A percentile compares a stretch with the other conserved stretches of the same genome.
These are phyloP conservation scores for Ptilodon capucinus DNA, from an alignment of 2,888 invertebrate genomes.

Conservation along the genomic window DNA sequence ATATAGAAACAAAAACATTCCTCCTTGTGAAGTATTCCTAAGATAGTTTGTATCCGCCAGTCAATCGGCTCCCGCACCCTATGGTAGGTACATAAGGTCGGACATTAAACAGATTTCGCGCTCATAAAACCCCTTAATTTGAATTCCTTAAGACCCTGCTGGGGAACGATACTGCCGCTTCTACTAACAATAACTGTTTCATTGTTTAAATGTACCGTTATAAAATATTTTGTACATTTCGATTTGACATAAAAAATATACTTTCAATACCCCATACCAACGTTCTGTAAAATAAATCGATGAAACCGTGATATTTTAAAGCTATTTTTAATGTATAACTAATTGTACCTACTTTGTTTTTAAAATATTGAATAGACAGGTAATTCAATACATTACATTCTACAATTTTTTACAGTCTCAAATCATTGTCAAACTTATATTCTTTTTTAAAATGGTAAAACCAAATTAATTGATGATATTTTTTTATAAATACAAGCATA, in stretches of 20 bases:
- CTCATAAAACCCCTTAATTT: slow-evolving; percentile 27
- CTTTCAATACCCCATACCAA: too few species aligned
- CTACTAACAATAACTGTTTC: not conserved
- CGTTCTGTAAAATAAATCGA: too few species aligned
- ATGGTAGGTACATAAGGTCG: not conserved
- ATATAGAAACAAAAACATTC: not conserved
- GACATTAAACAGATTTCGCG: slow-evolving; percentile 4
- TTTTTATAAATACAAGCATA: not conserved
- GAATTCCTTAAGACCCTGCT: slow-evolving; percentile 12
- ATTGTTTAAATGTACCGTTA: not conserved
- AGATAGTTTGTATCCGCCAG: not conserved
- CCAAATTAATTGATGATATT: not conserved
- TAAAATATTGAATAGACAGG: too few species aligned
- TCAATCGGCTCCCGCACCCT: not conserved
- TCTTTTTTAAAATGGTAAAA: too few species aligned
- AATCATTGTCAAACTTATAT: too few species aligned
- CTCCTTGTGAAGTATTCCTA: slow-evolving; percentile 1
- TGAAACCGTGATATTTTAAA: too few species aligned
- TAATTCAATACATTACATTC: too few species aligned
- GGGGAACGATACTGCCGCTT: slow-evolving; percentile 8
- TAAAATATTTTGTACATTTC: too few species aligned
- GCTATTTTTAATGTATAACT: too few species aligned
- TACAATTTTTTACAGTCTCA: too few species aligned
- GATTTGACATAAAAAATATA: too few species aligned
- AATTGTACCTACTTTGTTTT: too few species aligned